These are phyloP conservation scores for Xiphophorus couchianus DNA, from an alignment of 2,113 vertebrate species.

Conservation along the genomic window DNA sequence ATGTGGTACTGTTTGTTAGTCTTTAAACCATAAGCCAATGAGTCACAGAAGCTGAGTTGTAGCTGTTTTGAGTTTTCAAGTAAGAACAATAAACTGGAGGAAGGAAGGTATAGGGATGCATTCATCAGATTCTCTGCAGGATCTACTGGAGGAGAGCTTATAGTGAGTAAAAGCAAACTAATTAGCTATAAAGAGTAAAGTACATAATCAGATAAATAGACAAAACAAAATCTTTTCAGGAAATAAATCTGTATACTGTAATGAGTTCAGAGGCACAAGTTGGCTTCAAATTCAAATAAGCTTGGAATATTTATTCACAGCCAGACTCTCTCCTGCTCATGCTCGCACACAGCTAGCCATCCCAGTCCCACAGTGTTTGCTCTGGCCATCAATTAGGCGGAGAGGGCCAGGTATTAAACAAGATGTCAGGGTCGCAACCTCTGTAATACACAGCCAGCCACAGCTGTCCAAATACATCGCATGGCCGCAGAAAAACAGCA, in stretches of 20 bases:
- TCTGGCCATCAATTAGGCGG: slow-evolving; percentile 75
- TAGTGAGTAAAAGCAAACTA: neutral
- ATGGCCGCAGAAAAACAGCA: slow-evolving; percentile 30
- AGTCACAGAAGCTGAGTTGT: neutral
- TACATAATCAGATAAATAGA: neutral
- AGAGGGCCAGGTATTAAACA: slow-evolving; percentile 74
- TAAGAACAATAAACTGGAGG: neutral
- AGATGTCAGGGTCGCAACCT: slow-evolving; percentile 76
- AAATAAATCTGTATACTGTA: neutral
- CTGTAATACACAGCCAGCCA: slow-evolving; percentile 65
- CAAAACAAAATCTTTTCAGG: neutral
- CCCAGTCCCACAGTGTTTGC: slow-evolving; percentile 58
- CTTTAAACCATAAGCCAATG: neutral
- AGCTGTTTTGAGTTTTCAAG: neutral
- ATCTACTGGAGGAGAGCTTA: neutral
- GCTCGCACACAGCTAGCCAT: slow-evolving; percentile 15
- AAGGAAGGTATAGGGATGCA: neutral
- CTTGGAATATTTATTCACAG: slow-evolving; percentile 45
- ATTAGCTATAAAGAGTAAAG: neutral
- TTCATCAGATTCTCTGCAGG: neutral
- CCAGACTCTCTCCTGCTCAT: slow-evolving; percentile 38
- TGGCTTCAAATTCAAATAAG: slow-evolving; percentile 22
- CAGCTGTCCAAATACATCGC: slow-evolving; percentile 80
- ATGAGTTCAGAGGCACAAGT: neutral
- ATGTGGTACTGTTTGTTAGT: too few relatives aligned